Evolutionary conservation across 92 coral and sea anemone genomes (phyloP).

Genomic region (Phenganax subtilis): DNA sequence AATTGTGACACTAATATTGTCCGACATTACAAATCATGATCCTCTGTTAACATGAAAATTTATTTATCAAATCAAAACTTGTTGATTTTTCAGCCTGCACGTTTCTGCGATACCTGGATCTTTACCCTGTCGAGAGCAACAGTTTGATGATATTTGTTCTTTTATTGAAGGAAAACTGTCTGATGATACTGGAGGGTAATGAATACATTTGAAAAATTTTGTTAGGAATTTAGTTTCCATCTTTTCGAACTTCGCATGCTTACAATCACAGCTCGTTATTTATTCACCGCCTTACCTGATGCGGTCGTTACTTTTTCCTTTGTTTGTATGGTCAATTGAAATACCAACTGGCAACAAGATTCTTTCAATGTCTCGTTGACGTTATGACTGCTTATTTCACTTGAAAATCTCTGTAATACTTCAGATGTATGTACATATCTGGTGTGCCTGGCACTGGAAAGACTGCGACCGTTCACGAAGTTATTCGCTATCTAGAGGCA

Average conservation of each 20-base stretch:
- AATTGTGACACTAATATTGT: not conserved
- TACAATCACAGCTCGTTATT: not conserved
- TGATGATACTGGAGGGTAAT: slow-evolving; percentile 91
- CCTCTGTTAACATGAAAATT: not conserved
- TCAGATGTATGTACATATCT: slow-evolving; percentile 94
- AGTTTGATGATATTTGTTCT: slow-evolving; percentile 81
- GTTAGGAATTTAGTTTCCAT: not conserved
- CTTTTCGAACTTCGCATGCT: too few relatives aligned
- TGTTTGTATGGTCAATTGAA: not conserved
- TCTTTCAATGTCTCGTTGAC: not conserved
- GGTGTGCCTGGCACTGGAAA: slow-evolving; percentile 99
- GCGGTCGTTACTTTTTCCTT: not conserved
- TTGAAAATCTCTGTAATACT: not conserved
- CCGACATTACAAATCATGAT: too few relatives aligned
- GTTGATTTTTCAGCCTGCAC: slow-evolving; percentile 59
- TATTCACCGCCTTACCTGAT: not conserved
- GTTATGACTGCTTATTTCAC: not conserved
- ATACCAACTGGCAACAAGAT: not conserved
- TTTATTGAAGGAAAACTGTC: slow-evolving; percentile 85
- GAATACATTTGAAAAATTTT: not conserved
- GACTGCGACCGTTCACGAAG: slow-evolving; percentile 97
- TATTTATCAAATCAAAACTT: too few relatives aligned
- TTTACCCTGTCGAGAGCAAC: slow-evolving; percentile 91
- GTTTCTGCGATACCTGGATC: slow-evolving; percentile 91
- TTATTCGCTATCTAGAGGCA: slow-evolving; percentile 62